Base-by-base conservation (phyloP, 2,888 invertebrate genomes). In the Ramazzottius varieornatus region DNA sequence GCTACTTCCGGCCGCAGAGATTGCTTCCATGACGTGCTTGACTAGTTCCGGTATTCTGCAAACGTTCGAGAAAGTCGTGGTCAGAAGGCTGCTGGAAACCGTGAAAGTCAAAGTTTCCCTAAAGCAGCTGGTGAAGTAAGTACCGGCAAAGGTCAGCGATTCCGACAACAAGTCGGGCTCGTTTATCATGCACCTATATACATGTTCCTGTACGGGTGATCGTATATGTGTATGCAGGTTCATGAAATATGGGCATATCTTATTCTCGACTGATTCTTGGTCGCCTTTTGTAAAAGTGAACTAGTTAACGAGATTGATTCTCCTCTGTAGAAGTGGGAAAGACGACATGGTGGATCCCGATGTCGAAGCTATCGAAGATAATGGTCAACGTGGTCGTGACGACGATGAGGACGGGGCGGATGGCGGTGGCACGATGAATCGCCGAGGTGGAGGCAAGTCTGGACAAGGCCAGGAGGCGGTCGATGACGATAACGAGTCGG, bases 291-390 rank as follows among this genome's bases (percentile, higher is more conserved):
- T n/a, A n/a, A n/a, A n/a, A n/a, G n/a, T n/a, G n/a, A n/a, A n/a
- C n/a, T n/a, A n/a, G n/a, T n/a, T n/a, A n/a, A n/a, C n/a, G n/a
- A n/a, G n/a, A n/a, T n/a, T n/a, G n/a, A n/a, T n/a, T n/a, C n/a
- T n/a, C n/a, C n/a, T n/a, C n/a, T n/a, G n/a, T n/a, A n/a, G n/a
- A 32, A 67, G 66, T 40, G 71, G 74, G 16, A 73, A 80, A 70
- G 76, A 80, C 72, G 68, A 77, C 71, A 78, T 78, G 69, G 75
- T 80, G 73, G 77, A 76, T 63, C 80, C 80, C 67, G 78, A 80
- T 67, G 80, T 80, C 67, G 80, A 80, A 33, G 70, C 46, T 20
- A 20, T 20, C 32, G 67, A n/a, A 24, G 63, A 32, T 1, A 34
- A 63, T n/a, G 68, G 64, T 64, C 72, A 72, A 8, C 70, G 69